Percentiles rank a stretch among this genome's conserved stretches.
phyloP scores from a whole-genome alignment of 2,888 invertebrate genomes.

The Pammene fasciana region DNA sequence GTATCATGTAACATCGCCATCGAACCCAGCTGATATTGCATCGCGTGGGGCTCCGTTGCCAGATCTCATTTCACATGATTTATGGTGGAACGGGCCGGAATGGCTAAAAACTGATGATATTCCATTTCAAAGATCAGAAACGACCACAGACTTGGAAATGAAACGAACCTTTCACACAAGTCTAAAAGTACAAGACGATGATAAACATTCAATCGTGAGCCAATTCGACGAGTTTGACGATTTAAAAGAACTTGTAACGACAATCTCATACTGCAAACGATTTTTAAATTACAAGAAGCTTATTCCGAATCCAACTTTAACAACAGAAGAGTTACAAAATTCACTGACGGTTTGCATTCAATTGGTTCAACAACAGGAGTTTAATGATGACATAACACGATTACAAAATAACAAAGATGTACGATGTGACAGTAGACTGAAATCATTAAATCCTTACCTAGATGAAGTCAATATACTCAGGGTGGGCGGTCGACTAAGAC shows the following conservation, averaged over 20 bases:
- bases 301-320: neutral
- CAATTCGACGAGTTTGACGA: neutral
- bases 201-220: neutral
- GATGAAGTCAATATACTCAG: conserved; percentile 13
- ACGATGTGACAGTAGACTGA: conserved; percentile 7
- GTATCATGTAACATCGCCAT: neutral
- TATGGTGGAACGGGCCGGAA: neutral
- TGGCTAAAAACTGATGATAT: neutral
- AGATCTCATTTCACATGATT: neutral
- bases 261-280: neutral
- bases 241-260: neutral
- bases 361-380: conserved; percentile 16
- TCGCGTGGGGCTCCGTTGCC: neutral
- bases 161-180: neutral
- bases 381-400: conserved; percentile 6
- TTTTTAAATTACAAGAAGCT: neutral
- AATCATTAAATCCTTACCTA: conserved; percentile 19
- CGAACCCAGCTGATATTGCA: neutral
- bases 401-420: conserved; percentile 10
- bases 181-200: neutral
- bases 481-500: conserved; percentile 24
- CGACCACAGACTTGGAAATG: neutral
- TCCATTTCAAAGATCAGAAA: neutral
- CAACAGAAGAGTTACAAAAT: conserved; percentile 12
- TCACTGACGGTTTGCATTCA: conserved; percentile 15